These are phyloP conservation scores for Psix sp. DNA, from an alignment of 1,140 invertebrate genomes.

Conservation along the genomic window DNA sequence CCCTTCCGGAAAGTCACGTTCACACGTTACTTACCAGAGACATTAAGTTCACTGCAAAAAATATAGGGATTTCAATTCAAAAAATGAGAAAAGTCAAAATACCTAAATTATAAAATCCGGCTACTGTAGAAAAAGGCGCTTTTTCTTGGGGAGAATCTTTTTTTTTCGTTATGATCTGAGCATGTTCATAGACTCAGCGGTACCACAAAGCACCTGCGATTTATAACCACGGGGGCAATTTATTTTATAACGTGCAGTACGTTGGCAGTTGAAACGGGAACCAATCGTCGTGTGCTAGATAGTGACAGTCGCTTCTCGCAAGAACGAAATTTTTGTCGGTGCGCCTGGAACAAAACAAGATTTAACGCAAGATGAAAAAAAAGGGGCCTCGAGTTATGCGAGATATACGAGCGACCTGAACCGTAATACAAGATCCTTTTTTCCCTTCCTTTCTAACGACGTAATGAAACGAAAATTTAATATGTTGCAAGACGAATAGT, in stretches of 20 bases:
- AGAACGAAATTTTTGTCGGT: slow-evolving; percentile 32
- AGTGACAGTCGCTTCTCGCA: slow-evolving; percentile 24
- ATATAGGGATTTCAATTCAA: not conserved
- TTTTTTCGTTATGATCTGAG: slow-evolving; percentile 30
- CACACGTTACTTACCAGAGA: slow-evolving; percentile 20
- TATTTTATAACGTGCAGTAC: slow-evolving; percentile 53
- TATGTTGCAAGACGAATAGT: slow-evolving; percentile 47
- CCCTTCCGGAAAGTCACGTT: slow-evolving; percentile 17
- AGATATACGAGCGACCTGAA: slow-evolving; percentile 44
- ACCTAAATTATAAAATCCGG: slow-evolving; percentile 17
- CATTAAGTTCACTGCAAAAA: slow-evolving; percentile 18
- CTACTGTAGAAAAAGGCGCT: slow-evolving; percentile 22
- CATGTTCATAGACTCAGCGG: slow-evolving; percentile 30
- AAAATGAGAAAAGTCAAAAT: slow-evolving; percentile 24
- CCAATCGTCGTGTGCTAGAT: slow-evolving; percentile 39
- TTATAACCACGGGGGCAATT: slow-evolving; percentile 48
- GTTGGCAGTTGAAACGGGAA: slow-evolving; percentile 32
- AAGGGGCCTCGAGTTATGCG: slow-evolving; percentile 34
- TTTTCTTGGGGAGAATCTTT: slow-evolving; percentile 30
- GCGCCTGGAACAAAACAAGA: slow-evolving; percentile 38
- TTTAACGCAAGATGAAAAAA: slow-evolving; percentile 37
- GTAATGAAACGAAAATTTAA: slow-evolving; percentile 44
- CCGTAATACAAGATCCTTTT: slow-evolving; percentile 44
- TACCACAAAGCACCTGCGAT: slow-evolving; percentile 51
- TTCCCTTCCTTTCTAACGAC: slow-evolving; percentile 21